These are phyloP conservation scores for Chloropsis hardwickii DNA, from an alignment of 2,113 vertebrate species.

Conservation along the genomic window DNA sequence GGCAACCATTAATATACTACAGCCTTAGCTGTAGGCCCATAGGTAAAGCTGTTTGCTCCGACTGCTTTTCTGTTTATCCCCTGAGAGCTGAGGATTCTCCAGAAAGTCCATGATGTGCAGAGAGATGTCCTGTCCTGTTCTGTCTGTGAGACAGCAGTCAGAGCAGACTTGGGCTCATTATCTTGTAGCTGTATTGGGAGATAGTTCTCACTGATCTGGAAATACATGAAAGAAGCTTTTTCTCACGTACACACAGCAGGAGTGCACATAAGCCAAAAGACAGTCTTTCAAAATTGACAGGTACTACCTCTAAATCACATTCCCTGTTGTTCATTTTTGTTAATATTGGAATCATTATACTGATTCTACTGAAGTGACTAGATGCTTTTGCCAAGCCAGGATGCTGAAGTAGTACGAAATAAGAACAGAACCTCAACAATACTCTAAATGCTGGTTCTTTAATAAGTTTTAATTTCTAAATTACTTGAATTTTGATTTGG, in stretches of 20 bases:
- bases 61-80: background rate
- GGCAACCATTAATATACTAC: background rate
- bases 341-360: background rate
- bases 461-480: conserved; percentile 33
- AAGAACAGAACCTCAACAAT: background rate
- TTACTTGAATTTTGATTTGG: background rate
- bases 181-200: background rate
- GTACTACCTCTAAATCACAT: background rate
- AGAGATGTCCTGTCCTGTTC: background rate
- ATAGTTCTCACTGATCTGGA: background rate
- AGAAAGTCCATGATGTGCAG: background rate
- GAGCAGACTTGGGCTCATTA: background rate
- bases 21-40: background rate
- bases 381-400: background rate
- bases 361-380: background rate
- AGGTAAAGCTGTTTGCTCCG: background rate
- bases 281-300: background rate
- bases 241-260: background rate
- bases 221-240: background rate
- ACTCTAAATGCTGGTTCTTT: background rate
- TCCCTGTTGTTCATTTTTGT: conserved; percentile 19
- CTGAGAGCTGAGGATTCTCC: background rate
- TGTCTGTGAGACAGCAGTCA: background rate
- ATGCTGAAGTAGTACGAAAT: background rate
- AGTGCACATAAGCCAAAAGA: background rate